A percentile compares a stretch with the other conserved stretches of the same genome.
Conservation (phyloP, 2,113 vertebrate species). For the Saccopteryx leptura region DNA sequence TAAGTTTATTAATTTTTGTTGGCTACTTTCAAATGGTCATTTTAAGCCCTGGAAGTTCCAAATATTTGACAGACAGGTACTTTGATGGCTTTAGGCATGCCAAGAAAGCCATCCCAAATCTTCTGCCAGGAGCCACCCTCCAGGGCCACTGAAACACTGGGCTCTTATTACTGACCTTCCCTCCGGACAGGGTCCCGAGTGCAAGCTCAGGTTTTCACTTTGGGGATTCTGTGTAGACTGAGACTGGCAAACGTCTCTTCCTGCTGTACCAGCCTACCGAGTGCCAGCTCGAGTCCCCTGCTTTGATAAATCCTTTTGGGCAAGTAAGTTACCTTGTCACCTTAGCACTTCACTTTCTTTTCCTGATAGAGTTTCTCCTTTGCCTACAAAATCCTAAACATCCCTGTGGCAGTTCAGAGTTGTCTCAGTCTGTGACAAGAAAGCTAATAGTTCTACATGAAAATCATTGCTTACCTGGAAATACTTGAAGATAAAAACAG, state of each 20-base stretch:
- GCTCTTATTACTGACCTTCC: neutral
- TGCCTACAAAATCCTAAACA: neutral
- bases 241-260: neutral
- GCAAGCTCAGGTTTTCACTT: neutral
- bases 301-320: neutral
- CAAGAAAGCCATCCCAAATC: neutral
- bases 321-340: neutral
- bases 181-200: neutral
- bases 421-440: neutral
- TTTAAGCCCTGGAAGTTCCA: neutral
- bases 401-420: neutral
- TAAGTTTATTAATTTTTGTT: slow-evolving; percentile 16
- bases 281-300: neutral
- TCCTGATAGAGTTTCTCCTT: neutral
- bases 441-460: neutral
- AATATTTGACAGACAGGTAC: neutral
- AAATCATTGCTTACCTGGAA: neutral
- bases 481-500: neutral
- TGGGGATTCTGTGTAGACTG: neutral
- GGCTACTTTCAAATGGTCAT: neutral
- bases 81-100: neutral
- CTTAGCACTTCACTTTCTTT: neutral
- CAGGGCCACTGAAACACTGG: neutral
- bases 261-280: neutral
- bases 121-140: neutral